A percentile compares a stretch with the other conserved stretches of the same genome.
phyloP scores from a whole-genome alignment of 2,113 vertebrate species.

The Empidonax alnorum region DNA sequence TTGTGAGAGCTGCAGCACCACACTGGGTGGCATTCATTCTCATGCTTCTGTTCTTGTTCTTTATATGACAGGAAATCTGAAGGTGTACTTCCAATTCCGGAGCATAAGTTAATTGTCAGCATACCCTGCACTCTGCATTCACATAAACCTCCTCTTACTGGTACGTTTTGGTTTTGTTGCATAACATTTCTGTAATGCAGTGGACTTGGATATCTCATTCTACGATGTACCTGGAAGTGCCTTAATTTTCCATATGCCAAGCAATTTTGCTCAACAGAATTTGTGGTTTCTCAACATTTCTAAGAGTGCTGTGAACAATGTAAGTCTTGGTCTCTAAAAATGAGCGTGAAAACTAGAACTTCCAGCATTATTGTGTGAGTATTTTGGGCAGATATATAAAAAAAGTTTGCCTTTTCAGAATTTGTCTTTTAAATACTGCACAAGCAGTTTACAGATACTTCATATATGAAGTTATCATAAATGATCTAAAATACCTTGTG shows the following conservation, averaged over 20 bases:
- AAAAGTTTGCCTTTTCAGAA: not conserved
- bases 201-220: not conserved
- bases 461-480: not conserved
- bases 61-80: slow-evolving; percentile 67
- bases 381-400: not conserved
- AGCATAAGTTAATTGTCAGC: slow-evolving; percentile 88
- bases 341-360: not conserved
- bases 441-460: not conserved
- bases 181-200: not conserved
- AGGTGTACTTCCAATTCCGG: slow-evolving; percentile 72
- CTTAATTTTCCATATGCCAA: not conserved
- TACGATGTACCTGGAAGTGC: not conserved
- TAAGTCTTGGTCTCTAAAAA: not conserved
- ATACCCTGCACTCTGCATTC: slow-evolving; percentile 92
- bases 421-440: not conserved
- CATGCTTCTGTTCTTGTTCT: not conserved
- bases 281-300: not conserved
- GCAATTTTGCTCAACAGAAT: not conserved
- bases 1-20: not conserved
- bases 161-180: slow-evolving; percentile 66
- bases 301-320: not conserved
- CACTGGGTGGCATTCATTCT: not conserved
- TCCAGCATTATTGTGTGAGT: not conserved
- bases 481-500: not conserved
- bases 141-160: slow-evolving; percentile 91